Conservation (phyloP, 2,888 invertebrate genomes). For the Erebia aethiops region DNA sequence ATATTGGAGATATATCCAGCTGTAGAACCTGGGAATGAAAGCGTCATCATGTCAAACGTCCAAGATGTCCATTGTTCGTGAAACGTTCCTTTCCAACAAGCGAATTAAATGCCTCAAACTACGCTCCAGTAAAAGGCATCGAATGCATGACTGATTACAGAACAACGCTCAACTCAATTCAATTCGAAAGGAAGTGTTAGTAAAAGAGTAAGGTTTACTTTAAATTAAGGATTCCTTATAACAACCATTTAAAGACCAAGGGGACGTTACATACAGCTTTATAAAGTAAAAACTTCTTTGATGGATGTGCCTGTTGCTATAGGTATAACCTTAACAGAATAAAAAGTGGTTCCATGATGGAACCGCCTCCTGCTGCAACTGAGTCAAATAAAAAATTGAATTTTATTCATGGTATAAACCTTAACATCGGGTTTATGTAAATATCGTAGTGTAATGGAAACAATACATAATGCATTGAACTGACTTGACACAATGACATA, state of each 20-base stretch:
- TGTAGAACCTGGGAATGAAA: background rate
- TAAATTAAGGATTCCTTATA: slow-evolving; percentile 1
- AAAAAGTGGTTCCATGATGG: slow-evolving; percentile 59
- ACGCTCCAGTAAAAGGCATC: background rate
- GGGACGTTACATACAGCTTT: slow-evolving; percentile 3
- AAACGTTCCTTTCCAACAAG: background rate
- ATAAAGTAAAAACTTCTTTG: slow-evolving; percentile 30
- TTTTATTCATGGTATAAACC: slow-evolving; percentile 78
- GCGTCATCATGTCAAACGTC: background rate
- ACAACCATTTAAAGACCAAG: slow-evolving; percentile 3
- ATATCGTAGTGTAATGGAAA: slow-evolving; percentile 81
- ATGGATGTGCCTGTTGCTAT: slow-evolving; percentile 36
- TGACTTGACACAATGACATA: slow-evolving; percentile 77
- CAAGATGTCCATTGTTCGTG: slow-evolving; percentile 1
- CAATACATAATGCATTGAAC: slow-evolving; percentile 77
- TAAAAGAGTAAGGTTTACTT: background rate
- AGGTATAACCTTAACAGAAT: slow-evolving; percentile 32
- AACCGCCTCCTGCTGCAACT: slow-evolving; percentile 47
- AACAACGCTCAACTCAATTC: background rate
- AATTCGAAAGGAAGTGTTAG: background rate
- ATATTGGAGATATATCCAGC: background rate
- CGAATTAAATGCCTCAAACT: slow-evolving; percentile 5
- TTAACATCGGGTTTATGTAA: slow-evolving; percentile 81
- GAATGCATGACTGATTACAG: background rate
- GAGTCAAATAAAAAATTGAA: slow-evolving; percentile 69